phyloP scores from a whole-genome alignment of 2,113 vertebrate species.

The Dasypus novemcinctus region DNA sequence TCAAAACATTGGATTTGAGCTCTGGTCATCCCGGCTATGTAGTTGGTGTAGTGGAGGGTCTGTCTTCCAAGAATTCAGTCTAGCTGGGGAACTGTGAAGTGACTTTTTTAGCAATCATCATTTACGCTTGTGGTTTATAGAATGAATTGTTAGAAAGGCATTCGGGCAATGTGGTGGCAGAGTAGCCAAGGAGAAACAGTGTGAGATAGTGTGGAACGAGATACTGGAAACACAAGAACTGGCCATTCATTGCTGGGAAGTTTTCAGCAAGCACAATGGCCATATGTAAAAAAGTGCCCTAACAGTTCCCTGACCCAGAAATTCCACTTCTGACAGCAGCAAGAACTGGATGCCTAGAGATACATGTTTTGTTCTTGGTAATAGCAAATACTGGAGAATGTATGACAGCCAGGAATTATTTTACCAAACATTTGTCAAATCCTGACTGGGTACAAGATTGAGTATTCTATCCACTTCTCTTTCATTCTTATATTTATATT shows the following conservation, averaged over 20 bases:
- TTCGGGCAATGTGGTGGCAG: not conserved
- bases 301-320: not conserved
- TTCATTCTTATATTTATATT: not conserved
- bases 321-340: not conserved
- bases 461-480: not conserved
- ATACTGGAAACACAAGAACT: not conserved
- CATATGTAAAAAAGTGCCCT: not conserved
- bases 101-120: not conserved
- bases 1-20: not conserved
- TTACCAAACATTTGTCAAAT: not conserved
- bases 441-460: not conserved
- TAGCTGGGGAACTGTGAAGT: not conserved
- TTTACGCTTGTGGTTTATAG: not conserved
- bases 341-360: not conserved
- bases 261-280: not conserved
- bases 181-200: not conserved
- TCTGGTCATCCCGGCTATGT: not conserved
- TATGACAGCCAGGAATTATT: not conserved
- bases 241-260: not conserved
- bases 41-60: accelerated
- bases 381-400: not conserved
- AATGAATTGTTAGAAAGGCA: not conserved
- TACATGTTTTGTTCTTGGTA: not conserved
- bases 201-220: not conserved
- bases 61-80: not conserved